A percentile compares a stretch with the other conserved stretches of the same genome.
Conservation (phyloP, 2,888 invertebrate genomes). For the Idaea biselata region DNA sequence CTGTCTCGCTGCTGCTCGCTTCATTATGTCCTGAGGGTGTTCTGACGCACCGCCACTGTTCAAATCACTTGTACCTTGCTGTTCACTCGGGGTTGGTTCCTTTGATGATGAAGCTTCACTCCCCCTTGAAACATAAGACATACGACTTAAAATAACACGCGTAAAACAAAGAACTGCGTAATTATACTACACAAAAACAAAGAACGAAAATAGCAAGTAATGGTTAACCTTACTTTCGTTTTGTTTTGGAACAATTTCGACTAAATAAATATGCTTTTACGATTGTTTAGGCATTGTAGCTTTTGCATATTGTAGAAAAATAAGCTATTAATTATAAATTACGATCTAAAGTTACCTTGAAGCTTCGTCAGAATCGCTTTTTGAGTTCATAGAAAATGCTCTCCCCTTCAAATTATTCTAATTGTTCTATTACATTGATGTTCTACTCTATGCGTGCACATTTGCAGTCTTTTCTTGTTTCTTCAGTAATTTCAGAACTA, state of each 20-base stretch:
- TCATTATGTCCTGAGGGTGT: constrained; percentile 83
- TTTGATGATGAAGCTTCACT: constrained; percentile 79
- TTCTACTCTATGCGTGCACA: constrained; percentile 44
- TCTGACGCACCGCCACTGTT: constrained; percentile 51
- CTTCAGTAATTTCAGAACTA: constrained; percentile 37
- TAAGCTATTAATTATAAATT: constrained; percentile 11
- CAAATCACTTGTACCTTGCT: constrained; percentile 45
- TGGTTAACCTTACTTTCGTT: constrained; percentile 57
- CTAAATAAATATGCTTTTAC: neutral
- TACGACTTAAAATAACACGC: constrained; percentile 27
- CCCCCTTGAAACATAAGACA: constrained; percentile 56
- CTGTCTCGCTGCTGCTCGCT: constrained; percentile 89
- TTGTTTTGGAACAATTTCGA: neutral
- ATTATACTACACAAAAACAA: constrained; percentile 53
- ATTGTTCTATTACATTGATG: constrained; percentile 52
- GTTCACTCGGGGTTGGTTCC: constrained; percentile 58
- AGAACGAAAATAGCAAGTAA: constrained; percentile 75
- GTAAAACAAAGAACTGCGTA: constrained; percentile 23
- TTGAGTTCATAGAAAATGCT: constrained; percentile 79
- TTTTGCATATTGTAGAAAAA: constrained; percentile 10
- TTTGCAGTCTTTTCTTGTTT: constrained; percentile 33
- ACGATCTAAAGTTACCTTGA: constrained; percentile 65
- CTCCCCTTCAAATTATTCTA: constrained; percentile 54
- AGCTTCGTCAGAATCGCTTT: constrained; percentile 80
- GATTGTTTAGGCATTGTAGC: neutral